A percentile compares a stretch with the other conserved stretches of the same genome.
phyloP scores from a whole-genome alignment of 2,113 vertebrate species.

The Cyprinus carpio region DNA sequence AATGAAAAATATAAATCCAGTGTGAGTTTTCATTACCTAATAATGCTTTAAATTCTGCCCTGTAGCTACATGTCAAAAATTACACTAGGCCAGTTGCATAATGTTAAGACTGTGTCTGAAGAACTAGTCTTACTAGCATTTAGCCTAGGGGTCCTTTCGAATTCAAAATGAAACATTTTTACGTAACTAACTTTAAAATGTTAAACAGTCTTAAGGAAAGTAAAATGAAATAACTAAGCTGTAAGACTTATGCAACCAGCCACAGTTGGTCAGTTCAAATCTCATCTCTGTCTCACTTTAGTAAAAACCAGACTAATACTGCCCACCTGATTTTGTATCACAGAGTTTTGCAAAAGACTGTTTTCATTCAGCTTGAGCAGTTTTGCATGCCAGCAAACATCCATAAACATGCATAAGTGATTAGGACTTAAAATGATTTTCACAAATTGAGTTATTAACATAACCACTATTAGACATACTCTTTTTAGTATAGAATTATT shows the following conservation, averaged over 20 bases:
- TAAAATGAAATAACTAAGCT: no score
- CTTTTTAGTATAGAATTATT: neutral
- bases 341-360: neutral
- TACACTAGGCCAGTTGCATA: neutral
- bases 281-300: no score
- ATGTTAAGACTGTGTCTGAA: neutral
- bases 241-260: no score
- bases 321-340: no score
- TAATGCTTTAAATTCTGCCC: neutral
- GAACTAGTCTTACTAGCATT: neutral
- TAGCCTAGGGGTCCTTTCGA: neutral
- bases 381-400: neutral
- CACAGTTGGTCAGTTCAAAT: no score
- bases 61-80: neutral
- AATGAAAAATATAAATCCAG: neutral
- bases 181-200: neutral
- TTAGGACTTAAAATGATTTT: neutral
- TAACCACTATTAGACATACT: neutral
- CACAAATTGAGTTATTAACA: neutral
- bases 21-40: neutral
- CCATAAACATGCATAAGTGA: neutral
- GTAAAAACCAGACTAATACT: no score
- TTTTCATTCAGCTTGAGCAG: neutral
- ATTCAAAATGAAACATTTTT: neutral
- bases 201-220: neutral